Conservation (phyloP, 2,888 invertebrate species). For the Heteropelma amictum region DNA sequence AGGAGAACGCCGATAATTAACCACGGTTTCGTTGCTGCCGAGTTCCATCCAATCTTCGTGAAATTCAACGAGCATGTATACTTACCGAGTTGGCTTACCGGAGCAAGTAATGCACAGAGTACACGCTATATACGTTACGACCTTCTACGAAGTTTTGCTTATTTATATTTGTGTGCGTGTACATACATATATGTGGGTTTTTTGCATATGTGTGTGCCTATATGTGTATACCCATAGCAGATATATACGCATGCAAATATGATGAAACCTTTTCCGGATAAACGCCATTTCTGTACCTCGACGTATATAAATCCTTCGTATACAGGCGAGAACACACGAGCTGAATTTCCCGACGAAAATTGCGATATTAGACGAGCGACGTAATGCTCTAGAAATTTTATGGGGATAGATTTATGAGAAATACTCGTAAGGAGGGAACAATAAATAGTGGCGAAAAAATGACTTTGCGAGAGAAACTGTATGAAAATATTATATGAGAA, state of each 20-base stretch:
- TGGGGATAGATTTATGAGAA: neutral
- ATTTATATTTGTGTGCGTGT: too few species aligned
- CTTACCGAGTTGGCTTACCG: constrained; percentile 42
- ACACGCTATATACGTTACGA: neutral
- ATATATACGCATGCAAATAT: neutral
- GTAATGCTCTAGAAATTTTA: neutral
- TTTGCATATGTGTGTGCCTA: neutral
- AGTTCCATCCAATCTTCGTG: constrained; percentile 51
- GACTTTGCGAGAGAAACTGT: neutral
- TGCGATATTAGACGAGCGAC: neutral
- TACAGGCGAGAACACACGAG: neutral
- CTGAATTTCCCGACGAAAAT: constrained; percentile 2
- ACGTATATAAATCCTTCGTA: neutral
- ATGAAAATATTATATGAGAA: neutral
- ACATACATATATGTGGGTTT: neutral
- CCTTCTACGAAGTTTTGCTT: neutral
- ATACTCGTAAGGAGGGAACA: neutral
- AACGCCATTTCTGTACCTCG: neutral
- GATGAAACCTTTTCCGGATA: constrained; percentile 10
- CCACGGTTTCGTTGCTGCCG: constrained; percentile 33
- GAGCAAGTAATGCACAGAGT: constrained; percentile 35
- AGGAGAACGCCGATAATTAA: constrained; percentile 50
- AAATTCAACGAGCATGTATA: constrained; percentile 39
- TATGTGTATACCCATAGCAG: neutral
- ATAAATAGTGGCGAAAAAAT: neutral